Conservation (phyloP, 2,113 vertebrate species). For the Gambusia affinis region DNA sequence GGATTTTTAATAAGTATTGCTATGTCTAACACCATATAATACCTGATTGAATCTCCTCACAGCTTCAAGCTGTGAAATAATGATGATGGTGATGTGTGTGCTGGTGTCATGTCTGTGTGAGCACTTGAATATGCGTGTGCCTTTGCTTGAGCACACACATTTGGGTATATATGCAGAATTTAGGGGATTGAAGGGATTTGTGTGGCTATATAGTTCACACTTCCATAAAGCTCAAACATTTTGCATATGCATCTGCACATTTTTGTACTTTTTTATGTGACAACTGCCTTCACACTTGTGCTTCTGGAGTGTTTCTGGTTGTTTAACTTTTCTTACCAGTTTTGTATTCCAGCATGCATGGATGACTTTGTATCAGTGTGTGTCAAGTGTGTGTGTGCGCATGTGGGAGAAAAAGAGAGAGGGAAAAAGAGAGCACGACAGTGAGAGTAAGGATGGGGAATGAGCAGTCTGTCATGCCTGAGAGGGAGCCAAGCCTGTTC, state of each 20-base stretch:
- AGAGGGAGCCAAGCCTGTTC: conserved; percentile 80
- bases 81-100: conserved; percentile 35
- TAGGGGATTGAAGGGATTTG: conserved; percentile 62
- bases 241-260: conserved; percentile 68
- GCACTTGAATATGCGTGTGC: conserved; percentile 1
- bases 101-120: conserved; percentile 3
- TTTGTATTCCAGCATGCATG: conserved; percentile 72
- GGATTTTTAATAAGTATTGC: conserved; percentile 60
- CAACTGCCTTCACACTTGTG: conserved; percentile 66
- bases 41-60: conserved; percentile 33
- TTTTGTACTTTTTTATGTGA: conserved; percentile 47
- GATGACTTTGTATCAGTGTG: conserved; percentile 61
- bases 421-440: conserved; percentile 16
- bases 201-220: conserved; percentile 47
- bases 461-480: conserved; percentile 80
- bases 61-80: conserved; percentile 40
- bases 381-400: conserved; percentile 22
- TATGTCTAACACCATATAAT: conserved; percentile 34
- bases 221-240: conserved; percentile 43
- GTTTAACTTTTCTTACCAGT: conserved; percentile 77
- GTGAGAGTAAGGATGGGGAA: conserved; percentile 57
- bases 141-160: conserved; percentile 34
- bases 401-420: conserved; percentile 17
- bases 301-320: conserved; percentile 71
- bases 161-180: conserved; percentile 39